phyloP scores from a whole-genome alignment of 2,888 invertebrate genomes.

The Chaitophorus viminalis region DNA sequence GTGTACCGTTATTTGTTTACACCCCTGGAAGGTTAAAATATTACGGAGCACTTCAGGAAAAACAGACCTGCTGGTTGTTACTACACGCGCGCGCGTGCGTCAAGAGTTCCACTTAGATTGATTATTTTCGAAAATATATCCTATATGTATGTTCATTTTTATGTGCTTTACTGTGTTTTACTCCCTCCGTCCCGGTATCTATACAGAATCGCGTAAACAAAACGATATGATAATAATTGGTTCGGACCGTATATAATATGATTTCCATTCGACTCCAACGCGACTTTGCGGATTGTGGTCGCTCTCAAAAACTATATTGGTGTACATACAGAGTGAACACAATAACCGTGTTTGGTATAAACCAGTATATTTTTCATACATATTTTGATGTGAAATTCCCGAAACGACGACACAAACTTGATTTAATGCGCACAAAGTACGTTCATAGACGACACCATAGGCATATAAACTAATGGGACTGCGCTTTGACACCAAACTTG shows the following conservation, averaged over 20 bases:
- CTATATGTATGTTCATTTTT: neutral
- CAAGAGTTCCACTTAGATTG: constrained; percentile 47
- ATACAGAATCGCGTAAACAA: neutral
- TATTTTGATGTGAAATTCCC: too few species aligned
- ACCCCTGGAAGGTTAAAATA: constrained; percentile 49
- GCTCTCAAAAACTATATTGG: too few species aligned
- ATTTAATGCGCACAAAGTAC: too few species aligned
- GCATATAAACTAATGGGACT: too few species aligned
- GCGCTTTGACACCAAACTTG: too few species aligned
- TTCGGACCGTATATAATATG: neutral
- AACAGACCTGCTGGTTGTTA: constrained; percentile 27
- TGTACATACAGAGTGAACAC: too few species aligned
- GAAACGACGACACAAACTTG: too few species aligned
- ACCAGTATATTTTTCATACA: too few species aligned
- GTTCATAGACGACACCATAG: too few species aligned
- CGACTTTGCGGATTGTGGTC: too few species aligned
- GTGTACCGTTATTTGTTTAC: constrained; percentile 46
- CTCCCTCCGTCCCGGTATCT: neutral
- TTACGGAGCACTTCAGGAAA: constrained; percentile 29
- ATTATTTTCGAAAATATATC: constrained; percentile 22
- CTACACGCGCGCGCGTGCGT: neutral
- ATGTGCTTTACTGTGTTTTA: neutral
- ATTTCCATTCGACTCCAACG: neutral
- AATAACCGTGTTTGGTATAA: too few species aligned
- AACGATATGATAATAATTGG: neutral